Conservation (phyloP, 2,113 vertebrate genomes). For the Parus major region DNA sequence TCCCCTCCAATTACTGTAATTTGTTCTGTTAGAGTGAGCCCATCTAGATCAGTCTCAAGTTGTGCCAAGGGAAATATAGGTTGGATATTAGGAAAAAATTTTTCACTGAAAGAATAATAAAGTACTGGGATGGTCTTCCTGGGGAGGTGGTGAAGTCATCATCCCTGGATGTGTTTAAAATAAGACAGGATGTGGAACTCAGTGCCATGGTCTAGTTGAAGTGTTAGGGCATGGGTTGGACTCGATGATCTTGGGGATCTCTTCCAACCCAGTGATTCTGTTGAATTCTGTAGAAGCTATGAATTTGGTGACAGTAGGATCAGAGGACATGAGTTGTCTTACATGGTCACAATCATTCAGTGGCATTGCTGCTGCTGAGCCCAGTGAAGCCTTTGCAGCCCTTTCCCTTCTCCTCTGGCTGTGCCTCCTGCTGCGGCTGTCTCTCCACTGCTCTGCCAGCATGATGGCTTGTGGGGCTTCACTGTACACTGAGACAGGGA, state of each 20-base stretch:
- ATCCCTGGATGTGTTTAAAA: too few relatives aligned
- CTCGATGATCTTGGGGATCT: too few relatives aligned
- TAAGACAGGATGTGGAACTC: too few relatives aligned
- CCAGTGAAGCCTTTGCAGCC: neutral
- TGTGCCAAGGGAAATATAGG: too few relatives aligned
- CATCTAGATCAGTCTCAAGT: neutral
- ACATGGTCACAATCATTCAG: neutral
- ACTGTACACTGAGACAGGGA: neutral
- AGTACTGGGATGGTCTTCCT: too few relatives aligned
- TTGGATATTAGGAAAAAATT: too few relatives aligned
- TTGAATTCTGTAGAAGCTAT: too few relatives aligned
- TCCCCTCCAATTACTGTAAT: neutral
- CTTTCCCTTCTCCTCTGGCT: neutral
- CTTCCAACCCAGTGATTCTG: too few relatives aligned
- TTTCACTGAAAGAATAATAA: too few relatives aligned
- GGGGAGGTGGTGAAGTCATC: too few relatives aligned
- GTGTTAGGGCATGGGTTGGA: too few relatives aligned
- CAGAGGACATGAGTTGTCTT: neutral
- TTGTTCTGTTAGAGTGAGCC: neutral
- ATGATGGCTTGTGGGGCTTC: neutral
- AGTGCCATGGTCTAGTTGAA: too few relatives aligned
- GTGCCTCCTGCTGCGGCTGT: fast-evolving
- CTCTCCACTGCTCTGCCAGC: fast-evolving
- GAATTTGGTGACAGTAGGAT: neutral
- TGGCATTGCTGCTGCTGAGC: neutral